Evolutionary conservation across 2,797 vertebrate genomes (phyloP).

Genomic region (Melanotaenia pygmaea): DNA sequence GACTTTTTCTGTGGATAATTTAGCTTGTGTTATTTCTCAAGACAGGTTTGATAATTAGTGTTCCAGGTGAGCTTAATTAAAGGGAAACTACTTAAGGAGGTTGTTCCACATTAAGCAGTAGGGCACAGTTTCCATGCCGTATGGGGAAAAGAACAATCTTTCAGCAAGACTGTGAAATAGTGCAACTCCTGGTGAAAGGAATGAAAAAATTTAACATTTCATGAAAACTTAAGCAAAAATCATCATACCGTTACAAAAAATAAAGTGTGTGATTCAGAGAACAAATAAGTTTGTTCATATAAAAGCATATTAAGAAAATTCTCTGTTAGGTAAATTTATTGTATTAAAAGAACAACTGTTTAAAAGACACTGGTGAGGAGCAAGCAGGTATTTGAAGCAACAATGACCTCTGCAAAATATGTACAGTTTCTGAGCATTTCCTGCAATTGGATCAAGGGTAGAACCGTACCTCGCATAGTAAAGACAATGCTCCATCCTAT

Average conservation of each 20-base stretch:
- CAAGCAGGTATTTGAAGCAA: background rate
- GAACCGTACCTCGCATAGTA: no score
- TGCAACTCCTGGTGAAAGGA: background rate
- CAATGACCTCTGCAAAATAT: no score
- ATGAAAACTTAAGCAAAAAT: background rate
- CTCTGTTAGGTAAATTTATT: no score
- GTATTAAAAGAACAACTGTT: no score
- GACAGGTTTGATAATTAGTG: background rate
- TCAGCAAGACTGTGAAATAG: background rate
- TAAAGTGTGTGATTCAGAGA: background rate
- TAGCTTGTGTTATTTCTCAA: background rate
- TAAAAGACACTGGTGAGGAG: background rate
- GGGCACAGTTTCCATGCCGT: background rate
- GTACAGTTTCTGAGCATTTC: no score
- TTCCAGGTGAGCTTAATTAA: background rate
- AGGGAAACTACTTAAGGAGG: background rate
- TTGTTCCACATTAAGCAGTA: background rate
- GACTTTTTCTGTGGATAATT: background rate
- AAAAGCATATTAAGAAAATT: background rate
- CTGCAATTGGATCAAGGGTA: no score
- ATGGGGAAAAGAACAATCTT: background rate
- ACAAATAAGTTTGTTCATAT: background rate
- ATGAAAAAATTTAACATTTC: background rate
- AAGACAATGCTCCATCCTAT: no score
- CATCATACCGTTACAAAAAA: background rate